Evolutionary conservation across 1,140 invertebrate genomes (phyloP).

Genomic region (Euschistus heros): DNA sequence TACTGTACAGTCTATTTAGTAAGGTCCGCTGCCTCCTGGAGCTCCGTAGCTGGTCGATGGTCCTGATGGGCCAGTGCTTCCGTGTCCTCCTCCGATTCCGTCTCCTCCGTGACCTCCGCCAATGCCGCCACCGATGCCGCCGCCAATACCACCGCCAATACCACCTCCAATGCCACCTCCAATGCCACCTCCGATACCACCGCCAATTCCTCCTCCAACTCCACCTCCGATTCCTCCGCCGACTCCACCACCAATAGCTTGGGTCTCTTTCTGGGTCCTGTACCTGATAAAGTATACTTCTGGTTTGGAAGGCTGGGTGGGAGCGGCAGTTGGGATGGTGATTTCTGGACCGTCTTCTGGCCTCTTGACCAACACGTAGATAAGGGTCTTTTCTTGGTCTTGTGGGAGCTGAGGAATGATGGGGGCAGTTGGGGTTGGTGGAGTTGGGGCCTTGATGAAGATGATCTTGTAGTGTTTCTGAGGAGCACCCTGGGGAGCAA

Average conservation of each 20-base stretch:
- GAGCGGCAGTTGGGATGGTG: slow-evolving; percentile 56
- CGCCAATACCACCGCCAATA: slow-evolving; percentile 32
- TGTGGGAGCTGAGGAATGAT: slow-evolving; percentile 59
- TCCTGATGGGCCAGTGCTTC: slow-evolving; percentile 41
- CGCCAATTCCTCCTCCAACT: slow-evolving; percentile 30
- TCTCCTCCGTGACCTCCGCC: slow-evolving; percentile 32
- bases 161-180: slow-evolving; percentile 34
- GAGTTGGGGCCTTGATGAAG: slow-evolving; percentile 77
- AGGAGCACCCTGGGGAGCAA: slow-evolving; percentile 45
- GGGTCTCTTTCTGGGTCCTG: slow-evolving; percentile 58
- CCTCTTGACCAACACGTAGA: slow-evolving; percentile 78
- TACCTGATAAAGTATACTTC: slow-evolving; percentile 82
- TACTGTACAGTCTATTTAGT: slow-evolving; percentile 34
- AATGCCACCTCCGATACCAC: slow-evolving; percentile 34
- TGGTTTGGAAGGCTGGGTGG: slow-evolving; percentile 70
- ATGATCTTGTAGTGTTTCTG: slow-evolving; percentile 82
- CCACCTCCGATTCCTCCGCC: slow-evolving; percentile 37
- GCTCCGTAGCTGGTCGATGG: slow-evolving; percentile 52
- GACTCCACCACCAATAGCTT: slow-evolving; percentile 26
- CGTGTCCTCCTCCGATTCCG: slow-evolving; percentile 33
- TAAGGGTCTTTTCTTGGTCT: slow-evolving; percentile 78
- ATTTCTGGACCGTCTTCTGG: slow-evolving; percentile 69
- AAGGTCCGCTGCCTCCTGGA: slow-evolving; percentile 39
- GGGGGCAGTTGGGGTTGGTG: slow-evolving; percentile 58
- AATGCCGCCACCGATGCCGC: slow-evolving; percentile 34